phyloP scores from a whole-genome alignment of 2,113 vertebrate genomes.

The Rhynchomys soricoides region DNA sequence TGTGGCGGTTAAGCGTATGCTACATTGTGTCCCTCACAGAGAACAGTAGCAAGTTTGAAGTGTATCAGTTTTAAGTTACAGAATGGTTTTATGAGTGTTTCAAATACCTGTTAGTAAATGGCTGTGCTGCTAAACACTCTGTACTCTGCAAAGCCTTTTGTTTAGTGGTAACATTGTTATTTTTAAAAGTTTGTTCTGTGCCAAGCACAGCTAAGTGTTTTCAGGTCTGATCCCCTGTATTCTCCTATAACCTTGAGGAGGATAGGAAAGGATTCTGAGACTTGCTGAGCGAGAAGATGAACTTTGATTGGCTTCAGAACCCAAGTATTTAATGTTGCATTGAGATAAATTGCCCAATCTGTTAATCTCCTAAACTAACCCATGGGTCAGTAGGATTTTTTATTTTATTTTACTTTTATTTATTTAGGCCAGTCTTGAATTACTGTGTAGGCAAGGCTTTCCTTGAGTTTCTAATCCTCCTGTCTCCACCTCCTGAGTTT shows the following conservation, averaged over 20 bases:
- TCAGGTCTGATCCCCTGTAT: not conserved
- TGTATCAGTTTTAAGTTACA: not conserved
- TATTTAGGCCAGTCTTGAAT: not conserved
- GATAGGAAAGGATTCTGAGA: not conserved
- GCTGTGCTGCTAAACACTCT: not conserved
- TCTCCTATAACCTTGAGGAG: not conserved
- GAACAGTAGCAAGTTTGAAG: not conserved
- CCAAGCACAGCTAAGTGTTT: not conserved
- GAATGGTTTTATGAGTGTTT: not conserved
- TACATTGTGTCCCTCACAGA: not conserved
- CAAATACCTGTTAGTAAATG: not conserved
- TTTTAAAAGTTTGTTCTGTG: not conserved
- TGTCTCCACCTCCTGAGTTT: not conserved
- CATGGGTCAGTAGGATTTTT: not conserved
- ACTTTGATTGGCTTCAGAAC: not conserved
- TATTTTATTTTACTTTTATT: not conserved
- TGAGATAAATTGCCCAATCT: constrained; percentile 28
- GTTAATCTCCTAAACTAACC: not conserved
- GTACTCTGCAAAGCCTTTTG: not conserved
- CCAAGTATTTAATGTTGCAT: not conserved
- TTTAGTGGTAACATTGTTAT: constrained; percentile 7
- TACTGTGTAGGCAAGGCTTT: not conserved
- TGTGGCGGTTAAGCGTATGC: not conserved
- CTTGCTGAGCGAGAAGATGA: not conserved
- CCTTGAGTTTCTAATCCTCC: not conserved